Evolutionary conservation across 2,797 vertebrate genomes (phyloP).

Genomic region (Gouania willdenowi): DNA sequence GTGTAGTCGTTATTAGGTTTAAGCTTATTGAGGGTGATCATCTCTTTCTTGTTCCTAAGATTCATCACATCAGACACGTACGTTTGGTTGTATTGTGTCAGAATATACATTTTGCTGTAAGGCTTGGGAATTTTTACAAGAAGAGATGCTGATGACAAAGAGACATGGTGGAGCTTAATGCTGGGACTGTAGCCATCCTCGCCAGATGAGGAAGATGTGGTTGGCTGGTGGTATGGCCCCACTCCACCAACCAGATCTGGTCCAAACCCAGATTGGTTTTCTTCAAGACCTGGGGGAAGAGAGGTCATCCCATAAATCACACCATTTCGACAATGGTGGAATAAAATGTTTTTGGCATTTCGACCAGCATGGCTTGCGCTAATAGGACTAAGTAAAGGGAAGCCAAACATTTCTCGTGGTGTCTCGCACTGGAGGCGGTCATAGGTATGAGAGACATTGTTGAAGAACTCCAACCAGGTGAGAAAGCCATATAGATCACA

Average conservation of each 20-base stretch:
- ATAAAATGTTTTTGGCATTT: constrained; percentile 90
- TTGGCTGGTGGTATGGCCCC: constrained; percentile 81
- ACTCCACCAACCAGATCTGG: constrained; percentile 74
- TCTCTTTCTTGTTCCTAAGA: constrained; percentile 91
- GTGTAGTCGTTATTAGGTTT: constrained; percentile 93
- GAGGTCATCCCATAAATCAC: constrained; percentile 88
- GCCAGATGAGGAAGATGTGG: constrained; percentile 80
- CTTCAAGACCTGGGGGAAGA: constrained; percentile 83
- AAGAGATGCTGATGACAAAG: constrained; percentile 87
- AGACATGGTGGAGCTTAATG: constrained; percentile 89
- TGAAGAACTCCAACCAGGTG: constrained; percentile 92
- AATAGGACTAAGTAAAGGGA: constrained; percentile 87
- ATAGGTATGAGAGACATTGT: constrained; percentile 96
- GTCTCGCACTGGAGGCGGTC: constrained; percentile 97
- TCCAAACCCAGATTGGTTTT: constrained; percentile 85
- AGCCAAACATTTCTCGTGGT: constrained; percentile 89
- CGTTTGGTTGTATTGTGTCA: constrained; percentile 94
- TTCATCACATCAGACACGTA: constrained; percentile 93
- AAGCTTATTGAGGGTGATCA: constrained; percentile 90
- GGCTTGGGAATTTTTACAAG: constrained; percentile 92
- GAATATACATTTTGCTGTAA: constrained; percentile 98
- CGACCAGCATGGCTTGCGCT: constrained; percentile 81
- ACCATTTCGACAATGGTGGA: constrained; percentile 89
- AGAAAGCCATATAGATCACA: constrained; percentile 94
- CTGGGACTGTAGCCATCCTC: constrained; percentile 85